Base-by-base conservation (phyloP, 2,797 vertebrate species). In the Harpagifer antarcticus region DNA sequence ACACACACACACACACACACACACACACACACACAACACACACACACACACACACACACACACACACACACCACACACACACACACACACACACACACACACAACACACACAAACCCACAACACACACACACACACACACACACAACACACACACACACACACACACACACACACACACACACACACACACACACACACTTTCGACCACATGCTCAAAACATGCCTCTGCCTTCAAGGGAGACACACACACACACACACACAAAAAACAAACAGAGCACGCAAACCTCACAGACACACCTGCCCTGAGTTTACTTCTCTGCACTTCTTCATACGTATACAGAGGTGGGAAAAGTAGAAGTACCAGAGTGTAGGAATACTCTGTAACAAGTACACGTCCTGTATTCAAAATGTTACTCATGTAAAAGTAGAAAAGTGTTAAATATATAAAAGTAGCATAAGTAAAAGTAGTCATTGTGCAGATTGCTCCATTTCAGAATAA, bases 201-300 rank as follows among this genome's bases (percentile, higher is more conserved):
- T 74, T 81, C 2, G 1, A 71, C 81, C 82, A 82, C 88, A 88
- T 79, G 74, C 68, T 81, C 13, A 0, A 75, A 89, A 83, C 80
- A 88, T 76, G 70, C 72, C 72, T 86, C 63, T 78, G 71, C 87
- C 82, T 85, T 78, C 54, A 84, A 90, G 80, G 78, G 70, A 86
- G 79, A 13, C 75, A 77, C 84, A 12, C 84, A 85, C 77, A n/a
- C n/a, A n/a, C n/a, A 85, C 76, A 87, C 78, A 84, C 31, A 75
- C 75, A 78, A 84, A 86, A 92, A 79, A 88, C 83, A 88, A 90
- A 91, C 89, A 89, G 68, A 83, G 82, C 89, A 91, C 73, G 79
- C 92, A 84, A 76, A 68, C 84, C 84, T 3, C 47, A 56, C 73
- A 81, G 45, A 64, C 60, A 87, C 87, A 90, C 86, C 86, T 88